phyloP scores from a whole-genome alignment of 2,888 invertebrate genomes.

The Lasioglossum morio region DNA sequence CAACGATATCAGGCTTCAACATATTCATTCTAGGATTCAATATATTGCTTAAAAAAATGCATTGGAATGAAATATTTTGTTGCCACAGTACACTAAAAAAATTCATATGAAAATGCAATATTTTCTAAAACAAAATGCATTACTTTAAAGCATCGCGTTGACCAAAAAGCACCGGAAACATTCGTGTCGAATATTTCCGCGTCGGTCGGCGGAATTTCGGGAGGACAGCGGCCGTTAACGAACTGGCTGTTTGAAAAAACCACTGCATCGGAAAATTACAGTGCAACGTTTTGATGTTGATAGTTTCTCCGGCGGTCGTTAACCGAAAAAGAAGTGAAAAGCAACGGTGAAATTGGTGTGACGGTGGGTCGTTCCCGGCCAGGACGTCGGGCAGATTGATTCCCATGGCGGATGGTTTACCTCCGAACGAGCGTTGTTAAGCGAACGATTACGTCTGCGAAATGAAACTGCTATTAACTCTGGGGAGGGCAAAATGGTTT shows the following conservation, averaged over 20 bases:
- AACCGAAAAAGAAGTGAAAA: neutral
- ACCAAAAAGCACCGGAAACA: neutral
- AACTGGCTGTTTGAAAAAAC: neutral
- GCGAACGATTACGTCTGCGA: conserved; percentile 37
- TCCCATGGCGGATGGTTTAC: conserved; percentile 15
- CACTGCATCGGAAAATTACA: neutral
- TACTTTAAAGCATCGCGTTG: neutral
- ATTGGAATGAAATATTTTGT: too few species aligned
- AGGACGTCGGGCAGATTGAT: conserved; percentile 14
- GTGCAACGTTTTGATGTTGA: conserved; percentile 7
- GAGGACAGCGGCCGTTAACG: neutral
- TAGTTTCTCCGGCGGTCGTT: conserved; percentile 11
- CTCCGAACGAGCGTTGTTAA: conserved; percentile 14
- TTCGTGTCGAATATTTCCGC: neutral
- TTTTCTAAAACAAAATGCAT: neutral
- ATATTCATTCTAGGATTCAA: too few species aligned
- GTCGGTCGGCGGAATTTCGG: neutral
- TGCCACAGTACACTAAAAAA: too few species aligned
- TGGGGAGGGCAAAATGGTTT: conserved; percentile 6
- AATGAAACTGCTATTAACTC: conserved; percentile 37
- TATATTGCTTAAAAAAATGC: too few species aligned
- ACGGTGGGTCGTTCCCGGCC: neutral
- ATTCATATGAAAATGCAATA: neutral
- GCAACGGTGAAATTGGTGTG: neutral
- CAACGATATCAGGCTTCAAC: too few species aligned